phyloP scores from a whole-genome alignment of 2,113 vertebrate genomes.

The Cavia porcellus region DNA sequence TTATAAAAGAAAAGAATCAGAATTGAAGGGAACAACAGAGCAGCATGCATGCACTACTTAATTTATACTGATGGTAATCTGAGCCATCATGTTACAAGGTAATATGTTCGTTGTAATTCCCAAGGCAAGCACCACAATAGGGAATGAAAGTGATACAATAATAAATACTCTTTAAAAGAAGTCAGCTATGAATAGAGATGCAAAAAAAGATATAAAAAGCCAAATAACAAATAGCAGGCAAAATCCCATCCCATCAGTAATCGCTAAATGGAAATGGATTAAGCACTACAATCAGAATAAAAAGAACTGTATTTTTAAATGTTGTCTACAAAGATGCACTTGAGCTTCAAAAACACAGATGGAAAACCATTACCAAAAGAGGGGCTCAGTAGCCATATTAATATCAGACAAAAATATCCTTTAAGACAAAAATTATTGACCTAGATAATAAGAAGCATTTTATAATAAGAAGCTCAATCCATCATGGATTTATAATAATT shows the following conservation, averaged over 20 bases:
- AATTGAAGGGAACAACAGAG: neutral
- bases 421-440: neutral
- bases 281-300: neutral
- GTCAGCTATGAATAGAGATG: neutral
- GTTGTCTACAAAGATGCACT: neutral
- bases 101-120: neutral
- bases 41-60: neutral
- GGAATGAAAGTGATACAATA: neutral
- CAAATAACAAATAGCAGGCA: neutral
- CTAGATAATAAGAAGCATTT: neutral
- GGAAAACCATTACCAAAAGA: neutral
- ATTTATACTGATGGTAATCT: neutral
- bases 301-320: neutral
- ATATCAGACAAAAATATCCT: neutral
- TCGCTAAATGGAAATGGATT: too few species aligned
- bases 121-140: neutral
- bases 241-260: neutral
- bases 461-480: neutral
- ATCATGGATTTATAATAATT: neutral
- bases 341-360: conserved; percentile 13
- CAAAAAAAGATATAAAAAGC: neutral
- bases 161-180: conserved; percentile 18
- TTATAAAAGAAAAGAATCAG: neutral
- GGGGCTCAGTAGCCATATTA: neutral
- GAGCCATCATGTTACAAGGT: neutral